Percentiles rank a stretch among this genome's conserved stretches.
These are phyloP conservation scores for Frankliniella fusca DNA, from an alignment of 2,888 invertebrate genomes.

Conservation along the genomic window DNA sequence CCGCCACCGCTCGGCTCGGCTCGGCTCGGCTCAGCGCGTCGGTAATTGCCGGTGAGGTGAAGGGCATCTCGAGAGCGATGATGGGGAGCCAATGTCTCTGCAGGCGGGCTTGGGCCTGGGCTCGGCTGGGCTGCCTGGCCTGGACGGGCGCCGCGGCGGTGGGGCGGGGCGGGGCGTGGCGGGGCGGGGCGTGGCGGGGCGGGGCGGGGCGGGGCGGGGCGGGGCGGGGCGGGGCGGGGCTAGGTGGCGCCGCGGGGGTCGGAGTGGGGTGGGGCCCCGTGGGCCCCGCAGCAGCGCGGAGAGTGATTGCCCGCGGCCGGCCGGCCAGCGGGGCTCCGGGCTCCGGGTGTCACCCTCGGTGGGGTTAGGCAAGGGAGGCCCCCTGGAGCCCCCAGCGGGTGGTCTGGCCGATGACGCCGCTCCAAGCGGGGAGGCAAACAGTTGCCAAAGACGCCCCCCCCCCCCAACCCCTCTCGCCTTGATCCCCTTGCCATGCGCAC, in stretches of 20 bases:
- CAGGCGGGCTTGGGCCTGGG: conserved; percentile 15
- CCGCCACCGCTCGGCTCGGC: neutral
- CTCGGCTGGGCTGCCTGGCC: conserved; percentile 10
- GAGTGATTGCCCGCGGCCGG: neutral
- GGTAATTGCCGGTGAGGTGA: neutral
- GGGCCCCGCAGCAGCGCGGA: neutral
- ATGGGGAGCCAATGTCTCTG: neutral
- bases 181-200: conserved; percentile 21
- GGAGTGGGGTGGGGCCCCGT: conserved; percentile 16
- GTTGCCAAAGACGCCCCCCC: conserved; percentile 7
- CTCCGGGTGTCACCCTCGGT: neutral
- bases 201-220: neutral
- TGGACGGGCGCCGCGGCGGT: neutral
- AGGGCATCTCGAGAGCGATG: neutral
- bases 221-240: conserved; percentile 32
- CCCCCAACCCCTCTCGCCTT: neutral
- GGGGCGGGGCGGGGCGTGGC: conserved; percentile 27
- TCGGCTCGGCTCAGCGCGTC: neutral
- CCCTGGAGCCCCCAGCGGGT: neutral
- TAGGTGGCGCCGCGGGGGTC: conserved; percentile 35
- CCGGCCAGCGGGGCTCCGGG: neutral
- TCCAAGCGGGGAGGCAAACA: neutral
- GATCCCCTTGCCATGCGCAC: no score
- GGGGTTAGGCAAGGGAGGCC: neutral
- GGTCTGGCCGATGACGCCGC: neutral